These are phyloP conservation scores for Lepidochrysops patricia DNA, from an alignment of 2,888 invertebrate species.

Conservation along the genomic window DNA sequence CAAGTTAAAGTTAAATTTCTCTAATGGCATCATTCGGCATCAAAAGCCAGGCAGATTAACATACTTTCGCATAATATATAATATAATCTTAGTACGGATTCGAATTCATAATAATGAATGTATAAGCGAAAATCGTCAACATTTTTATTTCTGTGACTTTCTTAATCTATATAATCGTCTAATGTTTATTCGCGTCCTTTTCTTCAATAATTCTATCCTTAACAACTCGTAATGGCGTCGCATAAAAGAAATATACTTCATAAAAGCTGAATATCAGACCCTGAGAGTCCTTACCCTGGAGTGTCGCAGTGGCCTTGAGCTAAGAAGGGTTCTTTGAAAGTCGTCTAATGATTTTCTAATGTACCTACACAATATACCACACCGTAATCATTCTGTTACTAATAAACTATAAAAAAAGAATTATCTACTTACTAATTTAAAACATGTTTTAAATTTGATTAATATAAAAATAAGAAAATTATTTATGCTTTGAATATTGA, in stretches of 20 bases:
- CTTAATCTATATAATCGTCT: background rate
- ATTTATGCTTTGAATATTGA: background rate
- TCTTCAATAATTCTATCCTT: background rate
- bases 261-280: constrained; percentile 1
- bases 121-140: background rate
- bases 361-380: background rate
- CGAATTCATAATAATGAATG: no score
- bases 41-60: no score
- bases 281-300: constrained; percentile 12
- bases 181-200: background rate
- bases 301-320: constrained; percentile 13
- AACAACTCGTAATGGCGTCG: background rate
- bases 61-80: no score
- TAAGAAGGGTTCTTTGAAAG: constrained; percentile 9
- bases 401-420: background rate
- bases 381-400: background rate
- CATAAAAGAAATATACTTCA: constrained; percentile 8
- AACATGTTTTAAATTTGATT: no score
- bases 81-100: no score
- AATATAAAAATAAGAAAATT: background rate
- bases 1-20: no score
- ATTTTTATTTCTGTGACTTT: background rate
- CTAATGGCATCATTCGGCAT: no score
- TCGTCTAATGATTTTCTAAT: constrained; percentile 1
- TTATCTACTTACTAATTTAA: background rate